Conservation (phyloP, 2,797 vertebrate genomes). For the Allobates femoralis region DNA sequence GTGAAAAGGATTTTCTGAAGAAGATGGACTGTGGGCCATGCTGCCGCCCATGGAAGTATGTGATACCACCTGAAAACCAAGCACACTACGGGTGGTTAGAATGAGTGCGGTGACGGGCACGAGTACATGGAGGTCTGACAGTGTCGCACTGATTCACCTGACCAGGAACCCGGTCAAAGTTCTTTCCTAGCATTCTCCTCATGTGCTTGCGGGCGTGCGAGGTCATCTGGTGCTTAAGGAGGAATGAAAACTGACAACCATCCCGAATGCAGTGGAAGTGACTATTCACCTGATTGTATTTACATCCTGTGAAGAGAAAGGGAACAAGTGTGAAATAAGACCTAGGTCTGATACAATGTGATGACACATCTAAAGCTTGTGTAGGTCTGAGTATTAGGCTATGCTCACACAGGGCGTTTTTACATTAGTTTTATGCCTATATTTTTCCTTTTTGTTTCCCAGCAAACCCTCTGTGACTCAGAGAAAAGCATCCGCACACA, state of each 20-base stretch:
- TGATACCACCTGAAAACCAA: conserved; percentile 76
- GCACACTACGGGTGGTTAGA: conserved; percentile 34
- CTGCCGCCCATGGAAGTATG: conserved; percentile 74
- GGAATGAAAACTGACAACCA: conserved; percentile 98
- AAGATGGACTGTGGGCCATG: conserved; percentile 75
- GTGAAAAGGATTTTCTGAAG: conserved; percentile 73
- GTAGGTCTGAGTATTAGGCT: no score
- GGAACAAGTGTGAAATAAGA: not conserved
- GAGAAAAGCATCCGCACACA: no score
- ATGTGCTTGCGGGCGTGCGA: conserved; percentile 98
- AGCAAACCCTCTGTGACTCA: no score
- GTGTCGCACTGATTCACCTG: conserved; percentile 79
- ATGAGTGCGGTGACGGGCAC: not conserved
- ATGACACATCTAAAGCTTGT: no score
- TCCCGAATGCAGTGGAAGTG: conserved; percentile 99
- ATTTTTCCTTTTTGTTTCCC: no score
- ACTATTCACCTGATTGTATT: conserved; percentile 99
- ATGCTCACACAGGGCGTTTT: no score
- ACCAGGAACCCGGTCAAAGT: conserved; percentile 94
- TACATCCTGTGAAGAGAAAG: conserved; percentile 80
- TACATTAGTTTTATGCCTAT: no score
- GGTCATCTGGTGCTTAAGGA: conserved; percentile 99
- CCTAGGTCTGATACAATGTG: no score
- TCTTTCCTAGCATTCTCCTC: conserved; percentile 98
- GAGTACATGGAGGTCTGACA: not conserved